Evolutionary conservation across 2,113 vertebrate species (phyloP), one percentile per base, ranked within the genome.

Genomic region (Terrapene triunguis): DNA sequence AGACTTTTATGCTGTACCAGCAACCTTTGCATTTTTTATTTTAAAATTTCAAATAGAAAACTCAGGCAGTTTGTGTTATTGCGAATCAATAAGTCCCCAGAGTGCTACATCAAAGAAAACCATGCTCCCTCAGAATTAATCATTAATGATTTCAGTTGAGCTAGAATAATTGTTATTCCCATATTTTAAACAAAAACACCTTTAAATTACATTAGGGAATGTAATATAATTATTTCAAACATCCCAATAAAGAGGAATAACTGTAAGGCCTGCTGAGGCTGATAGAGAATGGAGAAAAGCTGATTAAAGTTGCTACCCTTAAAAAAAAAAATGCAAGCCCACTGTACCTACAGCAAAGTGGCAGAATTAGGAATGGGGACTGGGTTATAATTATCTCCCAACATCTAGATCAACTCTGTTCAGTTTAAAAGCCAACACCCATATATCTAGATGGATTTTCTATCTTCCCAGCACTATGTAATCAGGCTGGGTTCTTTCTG

Each of bases 341-440:
- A 19, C 8, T 91, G 50, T 79, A 92, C 90, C 50, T 88, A 95
- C 95, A 93, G 88, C 88, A 81, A 76, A 95, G 65, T 51, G 85
- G 21, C 8, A 74, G 84, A 6, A 24, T 51, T 72, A 74, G 0
- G 2, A 93, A 84, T 78, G 87, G 47, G 59, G 72, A 95, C 25
- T 93, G 90, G 25, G 51, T 74, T 82, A n/a, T 13, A 86, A 93
- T 95, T 92, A 86, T 3, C 13, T 57, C 69, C 93, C 88, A 87
- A 82, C 82, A 10, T 76, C 51, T 84, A 48, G 35, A 89, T 86
- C 10, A 5, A 80, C 82, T 29, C 19, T 19, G 10, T 72, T 91
- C 32, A 2, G 12, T 47, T 27, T 78, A 78, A 78, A 53, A 91
- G 91, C 22, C 78, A 91, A 47, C 24, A 9, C 80, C 2, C 74